Percentiles rank a stretch among this genome's conserved stretches.
Conservation (phyloP, 2,797 vertebrate species). For the Luscinia megarhynchos region DNA sequence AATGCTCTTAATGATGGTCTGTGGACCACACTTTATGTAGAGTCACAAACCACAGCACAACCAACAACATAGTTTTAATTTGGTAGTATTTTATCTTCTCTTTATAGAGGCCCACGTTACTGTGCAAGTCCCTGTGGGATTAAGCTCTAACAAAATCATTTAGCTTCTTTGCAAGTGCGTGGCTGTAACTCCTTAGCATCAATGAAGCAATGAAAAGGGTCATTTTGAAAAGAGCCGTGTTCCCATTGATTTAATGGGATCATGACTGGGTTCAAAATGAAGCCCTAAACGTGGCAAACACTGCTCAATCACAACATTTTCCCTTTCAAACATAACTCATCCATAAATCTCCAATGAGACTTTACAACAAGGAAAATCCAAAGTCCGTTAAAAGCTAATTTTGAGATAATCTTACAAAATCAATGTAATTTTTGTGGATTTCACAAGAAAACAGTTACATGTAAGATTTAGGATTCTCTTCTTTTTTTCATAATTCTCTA, state of each 20-base stretch:
- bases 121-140: neutral
- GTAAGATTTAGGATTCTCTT: neutral
- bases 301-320: neutral
- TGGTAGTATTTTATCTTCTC: neutral
- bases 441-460: neutral
- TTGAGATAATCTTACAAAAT: neutral
- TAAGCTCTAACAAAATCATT: constrained; percentile 19
- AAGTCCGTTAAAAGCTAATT: neutral
- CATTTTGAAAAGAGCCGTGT: neutral
- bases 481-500: neutral
- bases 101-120: neutral
- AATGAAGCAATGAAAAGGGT: neutral
- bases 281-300: neutral
- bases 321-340: neutral
- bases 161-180: neutral
- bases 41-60: neutral
- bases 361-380: neutral
- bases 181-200: neutral
- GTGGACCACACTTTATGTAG: neutral
- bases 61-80: fast-evolving
- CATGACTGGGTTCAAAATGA: neutral
- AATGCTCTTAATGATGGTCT: neutral
- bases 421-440: neutral
- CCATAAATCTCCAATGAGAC: neutral
- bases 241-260: neutral